Evolutionary conservation across 2,888 invertebrate species (phyloP).

Genomic region (Craniophora ligustri): DNA sequence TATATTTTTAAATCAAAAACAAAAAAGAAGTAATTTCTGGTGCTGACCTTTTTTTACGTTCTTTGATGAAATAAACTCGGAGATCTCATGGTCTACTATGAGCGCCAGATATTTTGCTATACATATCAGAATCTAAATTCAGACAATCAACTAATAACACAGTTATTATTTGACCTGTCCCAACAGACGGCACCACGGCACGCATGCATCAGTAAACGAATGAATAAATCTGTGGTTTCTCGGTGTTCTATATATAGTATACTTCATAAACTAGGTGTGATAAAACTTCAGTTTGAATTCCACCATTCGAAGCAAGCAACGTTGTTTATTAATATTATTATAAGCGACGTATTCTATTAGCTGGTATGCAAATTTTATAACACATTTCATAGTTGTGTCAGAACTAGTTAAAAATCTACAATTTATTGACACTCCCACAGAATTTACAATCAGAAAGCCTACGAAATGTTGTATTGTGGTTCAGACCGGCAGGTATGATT

Average conservation of each 20-base stretch:
- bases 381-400: conserved; percentile 36
- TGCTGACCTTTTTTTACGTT: too few relatives aligned
- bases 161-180: too few relatives aligned
- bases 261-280: background rate
- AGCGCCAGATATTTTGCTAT: too few relatives aligned
- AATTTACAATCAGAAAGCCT: conserved; percentile 32
- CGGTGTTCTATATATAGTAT: background rate
- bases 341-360: conserved; percentile 15
- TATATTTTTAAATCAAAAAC: too few relatives aligned
- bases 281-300: background rate
- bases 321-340: conserved; percentile 10
- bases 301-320: background rate
- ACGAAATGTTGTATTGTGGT: conserved; percentile 35
- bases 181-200: too few relatives aligned
- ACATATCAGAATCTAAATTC: too few relatives aligned
- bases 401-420: conserved; percentile 31
- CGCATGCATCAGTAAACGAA: too few relatives aligned
- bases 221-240: too few relatives aligned
- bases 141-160: too few relatives aligned
- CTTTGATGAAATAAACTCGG: too few relatives aligned
- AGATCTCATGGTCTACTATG: too few relatives aligned
- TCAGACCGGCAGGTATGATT: conserved; percentile 3
- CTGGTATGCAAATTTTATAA: conserved; percentile 27
- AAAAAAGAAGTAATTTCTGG: too few relatives aligned
- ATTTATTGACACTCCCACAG: conserved; percentile 34